Evolutionary conservation across 2,113 vertebrate species (phyloP), one percentile per base, ranked within the genome.

Genomic region (Solea senegalensis): DNA sequence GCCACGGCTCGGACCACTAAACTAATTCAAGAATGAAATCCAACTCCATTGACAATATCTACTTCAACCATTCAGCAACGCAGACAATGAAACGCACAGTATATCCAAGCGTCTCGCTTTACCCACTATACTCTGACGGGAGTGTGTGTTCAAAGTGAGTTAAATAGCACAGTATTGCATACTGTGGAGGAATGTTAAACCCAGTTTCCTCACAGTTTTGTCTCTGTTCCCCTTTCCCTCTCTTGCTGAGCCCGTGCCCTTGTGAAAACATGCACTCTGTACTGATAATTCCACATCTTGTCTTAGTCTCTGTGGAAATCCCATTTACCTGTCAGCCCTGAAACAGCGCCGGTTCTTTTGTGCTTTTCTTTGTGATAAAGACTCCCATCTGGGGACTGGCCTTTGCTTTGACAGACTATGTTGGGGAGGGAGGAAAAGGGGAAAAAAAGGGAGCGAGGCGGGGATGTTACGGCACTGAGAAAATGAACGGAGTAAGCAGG

Each of bases 401-500:
- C 86, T 87, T 81, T 69, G 72, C 69, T 76, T 69, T 83, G 80
- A 85, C 82, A 80, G 74, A 78, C 26, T 9, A 65, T 60, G 49
- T 39, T 12, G 54, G 11, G 16, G 48, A 39, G 52, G 3, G 49
- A 9, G 69, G 45, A 34, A 26, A 48, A 7, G 21, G 21, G 21
- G 21, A 9, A 3, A 16, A 16, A 41, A 13, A 1, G 45, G 14
- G 3, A 16, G 15, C 21, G 45, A 45, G 8, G 45, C 4, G 8
- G 34, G 16, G 8, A 69, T 9, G 61, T 26, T 1, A 9, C 41
- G 52, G 45, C 14, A 7, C 60, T 77, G 50, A 62, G 61, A 76
- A 86, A 86, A 90, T 45, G 78, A 57, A 72, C 73, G 50, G 72
- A 69, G 80, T 88, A 89, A 88, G 86, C 80, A 86, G 83, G 54